Evolutionary conservation across 2,113 vertebrate species (phyloP).

Genomic region (Myotis brandtii): DNA sequence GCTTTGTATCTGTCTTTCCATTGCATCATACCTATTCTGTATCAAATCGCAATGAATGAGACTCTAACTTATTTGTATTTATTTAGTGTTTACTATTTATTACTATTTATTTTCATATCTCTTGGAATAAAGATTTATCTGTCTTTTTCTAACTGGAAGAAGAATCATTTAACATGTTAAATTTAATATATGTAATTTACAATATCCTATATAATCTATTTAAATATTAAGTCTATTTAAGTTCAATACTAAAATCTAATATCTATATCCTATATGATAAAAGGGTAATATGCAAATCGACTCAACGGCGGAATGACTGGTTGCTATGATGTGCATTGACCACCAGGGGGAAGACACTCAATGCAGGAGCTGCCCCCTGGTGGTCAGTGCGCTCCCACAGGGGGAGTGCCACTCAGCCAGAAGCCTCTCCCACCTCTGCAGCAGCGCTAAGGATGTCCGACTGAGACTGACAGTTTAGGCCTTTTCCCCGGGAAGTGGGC

Average conservation of each 20-base stretch:
- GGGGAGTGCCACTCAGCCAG: no score
- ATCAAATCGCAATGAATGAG: neutral
- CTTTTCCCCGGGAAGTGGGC: no score
- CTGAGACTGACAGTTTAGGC: no score
- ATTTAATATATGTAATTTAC: conserved; percentile 12
- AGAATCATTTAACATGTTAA: neutral
- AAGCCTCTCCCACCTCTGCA: no score
- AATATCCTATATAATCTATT: neutral
- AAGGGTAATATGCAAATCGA: no score
- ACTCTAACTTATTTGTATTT: neutral
- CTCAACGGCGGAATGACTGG: no score
- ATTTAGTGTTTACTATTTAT: neutral
- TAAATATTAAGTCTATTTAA: neutral
- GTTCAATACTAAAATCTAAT: neutral
- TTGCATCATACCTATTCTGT: neutral
- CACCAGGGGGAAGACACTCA: no score
- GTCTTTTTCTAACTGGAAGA: neutral
- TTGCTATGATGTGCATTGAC: no score
- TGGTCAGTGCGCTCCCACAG: no score
- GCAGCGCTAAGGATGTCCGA: no score
- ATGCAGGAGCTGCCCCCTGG: no score
- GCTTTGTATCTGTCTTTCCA: neutral
- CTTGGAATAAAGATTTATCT: neutral
- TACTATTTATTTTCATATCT: conserved; percentile 26
- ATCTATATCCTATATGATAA: no score